Percentiles rank a stretch among this genome's conserved stretches.
Conservation (phyloP, 1,140 invertebrate genomes). For the Philotrypesis tridentata region DNA sequence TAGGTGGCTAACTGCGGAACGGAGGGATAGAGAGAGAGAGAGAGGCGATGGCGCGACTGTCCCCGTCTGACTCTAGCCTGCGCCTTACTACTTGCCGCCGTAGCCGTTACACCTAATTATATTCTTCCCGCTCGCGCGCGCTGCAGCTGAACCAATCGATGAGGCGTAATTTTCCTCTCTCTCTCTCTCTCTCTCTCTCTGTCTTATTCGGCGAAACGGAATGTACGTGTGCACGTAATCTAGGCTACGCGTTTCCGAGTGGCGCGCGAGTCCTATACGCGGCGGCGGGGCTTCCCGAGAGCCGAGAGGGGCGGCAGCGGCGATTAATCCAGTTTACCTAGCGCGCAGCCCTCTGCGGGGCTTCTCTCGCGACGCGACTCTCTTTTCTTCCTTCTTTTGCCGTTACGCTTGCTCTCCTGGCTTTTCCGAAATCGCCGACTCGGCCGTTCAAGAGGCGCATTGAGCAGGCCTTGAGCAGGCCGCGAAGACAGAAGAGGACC, state of each 20-base stretch:
- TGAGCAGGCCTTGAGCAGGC: too few relatives aligned
- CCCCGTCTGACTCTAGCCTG: constrained; percentile 49
- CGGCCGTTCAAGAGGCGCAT: too few relatives aligned
- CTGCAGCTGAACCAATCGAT: too few relatives aligned
- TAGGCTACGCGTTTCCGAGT: constrained; percentile 43
- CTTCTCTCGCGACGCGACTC: constrained; percentile 70
- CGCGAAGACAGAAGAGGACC: constrained; percentile 30
- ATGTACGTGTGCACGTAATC: constrained; percentile 8
- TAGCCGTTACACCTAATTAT: too few relatives aligned
- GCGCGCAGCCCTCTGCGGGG: constrained; percentile 70
- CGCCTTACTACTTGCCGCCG: constrained; percentile 48
- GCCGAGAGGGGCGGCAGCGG: constrained; percentile 55
- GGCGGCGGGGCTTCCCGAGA: constrained; percentile 67
- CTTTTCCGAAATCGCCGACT: too few relatives aligned
- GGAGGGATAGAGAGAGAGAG: too few relatives aligned
- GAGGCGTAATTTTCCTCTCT: too few relatives aligned
- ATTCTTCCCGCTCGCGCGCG: too few relatives aligned
- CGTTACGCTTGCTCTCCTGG: too few relatives aligned
- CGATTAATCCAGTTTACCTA: constrained; percentile 73
- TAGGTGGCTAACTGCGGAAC: neutral
- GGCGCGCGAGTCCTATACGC: constrained; percentile 66
- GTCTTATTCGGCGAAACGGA: too few relatives aligned
- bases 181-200: too few relatives aligned
- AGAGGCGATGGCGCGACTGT: constrained; percentile 28
- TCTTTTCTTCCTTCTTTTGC: too few relatives aligned